A percentile compares a stretch with the other conserved stretches of the same genome.
These are phyloP conservation scores for Peromyscus aztecus DNA, from an alignment of 2,797 vertebrate species.

Conservation along the genomic window DNA sequence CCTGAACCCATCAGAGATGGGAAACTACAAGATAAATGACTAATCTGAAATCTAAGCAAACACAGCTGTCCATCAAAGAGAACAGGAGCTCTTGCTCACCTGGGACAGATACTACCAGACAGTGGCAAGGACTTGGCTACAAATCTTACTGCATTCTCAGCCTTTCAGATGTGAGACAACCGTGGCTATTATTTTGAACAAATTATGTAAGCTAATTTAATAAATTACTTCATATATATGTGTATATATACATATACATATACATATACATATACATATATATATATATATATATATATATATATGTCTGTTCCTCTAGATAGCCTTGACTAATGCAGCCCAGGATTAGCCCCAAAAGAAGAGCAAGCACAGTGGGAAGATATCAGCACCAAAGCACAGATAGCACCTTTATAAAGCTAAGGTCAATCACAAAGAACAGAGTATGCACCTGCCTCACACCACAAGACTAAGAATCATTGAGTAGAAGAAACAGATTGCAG, in stretches of 20 bases:
- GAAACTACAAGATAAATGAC: not conserved
- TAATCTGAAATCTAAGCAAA: constrained; percentile 48
- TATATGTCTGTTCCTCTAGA: not conserved
- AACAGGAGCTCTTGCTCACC: not conserved
- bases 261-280: not conserved
- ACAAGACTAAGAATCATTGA: not conserved
- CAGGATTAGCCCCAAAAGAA: not conserved
- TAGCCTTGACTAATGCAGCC: not conserved
- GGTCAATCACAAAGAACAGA: not conserved
- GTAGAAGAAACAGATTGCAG: not conserved
- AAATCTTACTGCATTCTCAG: not conserved
- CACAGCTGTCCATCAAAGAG: not conserved
- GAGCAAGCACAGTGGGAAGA: not conserved
- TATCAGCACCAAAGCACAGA: not conserved
- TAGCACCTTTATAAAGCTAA: not conserved
- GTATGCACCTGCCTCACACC: not conserved
- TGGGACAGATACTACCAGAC: not conserved
- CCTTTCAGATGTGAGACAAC: not conserved
- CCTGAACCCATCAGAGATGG: constrained; percentile 8
- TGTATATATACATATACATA: not conserved
- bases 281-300: not conserved
- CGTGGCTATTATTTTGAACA: not conserved
- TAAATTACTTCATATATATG: not conserved
- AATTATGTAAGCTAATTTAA: not conserved
- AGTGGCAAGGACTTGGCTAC: not conserved